A percentile compares a stretch with the other conserved stretches of the same genome.
These are phyloP conservation scores for Chromoteleia sp. DNA, from an alignment of 2,888 invertebrate species.

Conservation along the genomic window DNA sequence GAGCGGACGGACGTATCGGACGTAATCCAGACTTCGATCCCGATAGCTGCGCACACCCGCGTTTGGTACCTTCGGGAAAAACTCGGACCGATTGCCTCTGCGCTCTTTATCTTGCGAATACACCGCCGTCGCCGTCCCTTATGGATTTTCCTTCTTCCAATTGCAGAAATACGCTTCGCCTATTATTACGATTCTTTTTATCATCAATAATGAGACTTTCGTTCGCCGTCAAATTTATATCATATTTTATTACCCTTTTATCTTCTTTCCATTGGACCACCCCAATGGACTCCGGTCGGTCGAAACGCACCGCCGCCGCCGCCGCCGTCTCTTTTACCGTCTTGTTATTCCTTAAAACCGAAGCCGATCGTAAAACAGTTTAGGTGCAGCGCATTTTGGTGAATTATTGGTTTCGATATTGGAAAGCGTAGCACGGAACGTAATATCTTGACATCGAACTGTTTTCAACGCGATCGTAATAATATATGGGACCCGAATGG, in stretches of 20 bases:
- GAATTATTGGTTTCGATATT: slow-evolving; percentile 54
- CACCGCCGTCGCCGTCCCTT: slow-evolving; percentile 24
- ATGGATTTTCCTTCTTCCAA: slow-evolving; percentile 46
- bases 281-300: slow-evolving; percentile 1
- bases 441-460: slow-evolving; percentile 13
- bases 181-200: slow-evolving; percentile 58
- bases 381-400: slow-evolving; percentile 24
- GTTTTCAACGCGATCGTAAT: slow-evolving; percentile 28
- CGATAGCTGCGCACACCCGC: slow-evolving; percentile 49
- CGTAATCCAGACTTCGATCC: slow-evolving; percentile 74
- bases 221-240: slow-evolving; percentile 54
- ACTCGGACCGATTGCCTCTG: slow-evolving; percentile 57
- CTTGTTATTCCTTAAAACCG: slow-evolving; percentile 49
- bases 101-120: slow-evolving; percentile 56
- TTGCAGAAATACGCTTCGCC: slow-evolving; percentile 46
- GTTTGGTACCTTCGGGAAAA: slow-evolving; percentile 58
- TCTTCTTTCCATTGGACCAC: slow-evolving; percentile 14
- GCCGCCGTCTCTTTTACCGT: slow-evolving; percentile 20
- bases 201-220: slow-evolving; percentile 59
- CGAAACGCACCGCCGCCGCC: not conserved
- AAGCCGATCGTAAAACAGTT: slow-evolving; percentile 43
- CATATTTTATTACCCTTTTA: slow-evolving; percentile 56
- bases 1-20: slow-evolving; percentile 77
- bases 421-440: slow-evolving; percentile 18
- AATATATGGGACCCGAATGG: slow-evolving; percentile 16